Evolutionary conservation across 2,888 invertebrate species (phyloP).

Genomic region (Lagria hirta): DNA sequence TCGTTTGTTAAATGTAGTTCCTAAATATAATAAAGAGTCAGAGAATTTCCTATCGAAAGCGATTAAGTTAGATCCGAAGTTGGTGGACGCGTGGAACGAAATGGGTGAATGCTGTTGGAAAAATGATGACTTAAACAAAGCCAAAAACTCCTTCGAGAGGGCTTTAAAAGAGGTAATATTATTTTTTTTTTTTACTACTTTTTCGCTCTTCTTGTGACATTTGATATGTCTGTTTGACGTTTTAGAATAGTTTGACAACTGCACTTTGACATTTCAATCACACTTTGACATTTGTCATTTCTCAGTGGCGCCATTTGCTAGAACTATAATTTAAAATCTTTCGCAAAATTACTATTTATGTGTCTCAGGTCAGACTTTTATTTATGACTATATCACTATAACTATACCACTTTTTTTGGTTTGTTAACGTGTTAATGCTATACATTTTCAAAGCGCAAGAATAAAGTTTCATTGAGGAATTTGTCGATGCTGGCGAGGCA

Average conservation of each 20-base stretch:
- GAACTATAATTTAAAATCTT: too few relatives aligned
- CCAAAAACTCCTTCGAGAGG: slow-evolving; percentile 80
- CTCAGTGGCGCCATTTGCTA: too few relatives aligned
- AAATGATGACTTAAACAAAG: slow-evolving; percentile 75
- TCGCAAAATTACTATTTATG: too few relatives aligned
- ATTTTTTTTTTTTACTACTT: slow-evolving; percentile 20
- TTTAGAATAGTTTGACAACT: too few relatives aligned
- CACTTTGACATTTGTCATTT: too few relatives aligned
- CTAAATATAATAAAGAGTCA: slow-evolving; percentile 68
- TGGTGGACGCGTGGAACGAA: slow-evolving; percentile 85
- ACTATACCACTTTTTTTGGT: too few relatives aligned
- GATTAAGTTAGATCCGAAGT: slow-evolving; percentile 79
- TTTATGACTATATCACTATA: too few relatives aligned
- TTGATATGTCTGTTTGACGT: slow-evolving; percentile 15
- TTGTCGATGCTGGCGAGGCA: slow-evolving; percentile 81
- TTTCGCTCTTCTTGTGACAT: slow-evolving; percentile 41
- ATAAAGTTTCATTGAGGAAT: slow-evolving; percentile 75
- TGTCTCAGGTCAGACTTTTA: too few relatives aligned
- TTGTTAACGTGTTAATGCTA: too few relatives aligned
- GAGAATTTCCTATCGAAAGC: slow-evolving; percentile 78
- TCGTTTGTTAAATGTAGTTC: slow-evolving; percentile 70
- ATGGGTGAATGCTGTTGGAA: slow-evolving; percentile 89
- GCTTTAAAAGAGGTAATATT: slow-evolving; percentile 73
- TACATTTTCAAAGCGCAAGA: too few relatives aligned
- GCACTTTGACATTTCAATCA: too few relatives aligned